phyloP scores from a whole-genome alignment of 2,888 invertebrate species.

The Drosophila limbata region DNA sequence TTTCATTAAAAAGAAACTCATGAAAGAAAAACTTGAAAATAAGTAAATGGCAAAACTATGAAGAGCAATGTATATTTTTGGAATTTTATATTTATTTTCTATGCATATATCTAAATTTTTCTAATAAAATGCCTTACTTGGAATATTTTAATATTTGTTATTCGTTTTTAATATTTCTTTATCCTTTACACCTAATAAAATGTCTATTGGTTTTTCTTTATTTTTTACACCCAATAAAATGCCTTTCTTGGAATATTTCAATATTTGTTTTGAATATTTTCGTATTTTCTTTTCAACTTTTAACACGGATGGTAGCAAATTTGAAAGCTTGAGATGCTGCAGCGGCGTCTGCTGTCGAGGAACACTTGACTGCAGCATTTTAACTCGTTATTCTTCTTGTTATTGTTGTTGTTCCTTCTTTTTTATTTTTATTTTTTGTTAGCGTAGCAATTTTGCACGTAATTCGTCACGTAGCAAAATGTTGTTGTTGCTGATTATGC shows the following conservation, averaged over 20 bases:
- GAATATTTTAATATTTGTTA: background rate
- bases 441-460: constrained; percentile 71
- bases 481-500: constrained; percentile 73
- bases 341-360: constrained; percentile 4
- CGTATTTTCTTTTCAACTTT: background rate
- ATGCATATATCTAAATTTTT: too few species aligned
- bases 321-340: constrained; percentile 12
- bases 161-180: background rate
- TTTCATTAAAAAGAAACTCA: background rate
- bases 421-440: constrained; percentile 20
- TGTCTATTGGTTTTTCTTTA: background rate
- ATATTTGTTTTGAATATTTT: background rate
- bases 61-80: too few species aligned
- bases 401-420: constrained; percentile 29
- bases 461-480: constrained; percentile 76
- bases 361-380: constrained; percentile 44
- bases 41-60: too few species aligned
- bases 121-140: background rate
- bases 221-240: background rate
- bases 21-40: background rate
- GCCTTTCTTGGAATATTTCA: constrained; percentile 2
- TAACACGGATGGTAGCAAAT: constrained; percentile 1
- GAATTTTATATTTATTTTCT: too few species aligned
- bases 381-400: constrained; percentile 12
- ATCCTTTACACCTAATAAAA: background rate